These are phyloP conservation scores for Chymomyza amoena DNA, from an alignment of 2,888 invertebrate genomes.

Conservation along the genomic window DNA sequence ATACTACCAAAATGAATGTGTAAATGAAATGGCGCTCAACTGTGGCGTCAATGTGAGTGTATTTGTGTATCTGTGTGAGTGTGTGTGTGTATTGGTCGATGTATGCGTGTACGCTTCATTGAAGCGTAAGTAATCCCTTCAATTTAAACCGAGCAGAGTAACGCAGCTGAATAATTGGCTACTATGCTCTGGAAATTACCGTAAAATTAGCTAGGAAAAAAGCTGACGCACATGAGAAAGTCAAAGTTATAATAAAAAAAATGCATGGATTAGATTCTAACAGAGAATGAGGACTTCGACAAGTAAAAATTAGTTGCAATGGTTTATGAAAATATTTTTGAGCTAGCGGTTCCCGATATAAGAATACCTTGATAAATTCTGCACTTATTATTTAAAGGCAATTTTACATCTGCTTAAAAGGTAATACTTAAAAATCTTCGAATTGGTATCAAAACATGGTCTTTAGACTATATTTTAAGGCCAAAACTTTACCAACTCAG, in stretches of 20 bases:
- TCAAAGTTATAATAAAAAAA: background rate
- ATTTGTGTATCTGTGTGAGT: background rate
- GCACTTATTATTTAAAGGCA: too few species aligned
- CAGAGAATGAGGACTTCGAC: too few species aligned
- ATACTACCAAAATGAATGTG: slow-evolving; percentile 63
- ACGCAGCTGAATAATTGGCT: slow-evolving; percentile 69
- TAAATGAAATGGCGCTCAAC: slow-evolving; percentile 33
- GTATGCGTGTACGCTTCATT: slow-evolving; percentile 48
- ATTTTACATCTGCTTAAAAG: too few species aligned
- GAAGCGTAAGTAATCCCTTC: slow-evolving; percentile 68
- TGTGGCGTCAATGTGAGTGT: slow-evolving; percentile 10
- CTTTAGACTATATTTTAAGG: too few species aligned
- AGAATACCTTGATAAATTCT: too few species aligned
- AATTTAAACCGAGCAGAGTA: slow-evolving; percentile 56
- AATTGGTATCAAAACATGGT: too few species aligned
- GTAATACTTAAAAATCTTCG: too few species aligned
- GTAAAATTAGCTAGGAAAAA: slow-evolving; percentile 65
- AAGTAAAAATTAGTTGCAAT: background rate
- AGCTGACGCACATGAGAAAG: background rate
- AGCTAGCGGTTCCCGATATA: too few species aligned
- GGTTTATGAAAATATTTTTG: too few species aligned
- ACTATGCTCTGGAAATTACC: slow-evolving; percentile 67
- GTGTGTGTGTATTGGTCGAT: background rate
- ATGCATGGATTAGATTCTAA: background rate
- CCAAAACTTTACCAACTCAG: too few species aligned